Evolutionary conservation across 2,888 invertebrate species (phyloP).

Genomic region (Stenotaenia linearis): DNA sequence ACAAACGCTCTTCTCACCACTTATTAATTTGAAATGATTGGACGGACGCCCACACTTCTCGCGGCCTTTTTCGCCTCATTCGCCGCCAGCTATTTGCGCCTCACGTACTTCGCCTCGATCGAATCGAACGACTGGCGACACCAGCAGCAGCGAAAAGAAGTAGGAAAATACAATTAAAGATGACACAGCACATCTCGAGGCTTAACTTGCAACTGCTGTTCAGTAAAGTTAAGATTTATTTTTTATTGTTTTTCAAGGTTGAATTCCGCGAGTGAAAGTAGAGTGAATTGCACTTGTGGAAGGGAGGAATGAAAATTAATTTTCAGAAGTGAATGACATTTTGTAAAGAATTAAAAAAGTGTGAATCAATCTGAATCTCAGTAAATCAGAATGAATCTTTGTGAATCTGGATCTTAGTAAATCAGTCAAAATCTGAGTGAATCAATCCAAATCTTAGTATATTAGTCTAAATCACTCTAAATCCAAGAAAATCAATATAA

Average conservation of each 20-base stretch:
- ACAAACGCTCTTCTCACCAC: neutral
- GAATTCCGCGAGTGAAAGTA: neutral
- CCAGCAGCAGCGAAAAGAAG: neutral
- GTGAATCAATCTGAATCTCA: too few relatives aligned
- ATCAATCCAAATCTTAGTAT: too few relatives aligned
- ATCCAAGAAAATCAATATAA: too few relatives aligned
- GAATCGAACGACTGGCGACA: neutral
- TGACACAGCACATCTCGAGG: neutral
- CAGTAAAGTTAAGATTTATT: neutral
- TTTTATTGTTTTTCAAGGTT: neutral
- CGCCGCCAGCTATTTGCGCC: neutral
- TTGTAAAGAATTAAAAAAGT: too few relatives aligned
- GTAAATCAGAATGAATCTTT: too few relatives aligned
- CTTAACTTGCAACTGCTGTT: neutral
- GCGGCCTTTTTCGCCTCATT: neutral
- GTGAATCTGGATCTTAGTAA: too few relatives aligned
- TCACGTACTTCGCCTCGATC: neutral
- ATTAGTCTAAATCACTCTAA: too few relatives aligned
- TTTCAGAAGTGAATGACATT: too few relatives aligned
- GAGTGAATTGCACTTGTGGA: too few relatives aligned
- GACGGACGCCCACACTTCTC: slow-evolving; percentile 6
- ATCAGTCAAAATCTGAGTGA: too few relatives aligned
- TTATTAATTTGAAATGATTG: slow-evolving; percentile 24
- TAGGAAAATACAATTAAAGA: neutral
- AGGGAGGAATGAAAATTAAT: too few relatives aligned